phyloP scores from a whole-genome alignment of 1,140 invertebrate species.

The Saccostrea glomerata region DNA sequence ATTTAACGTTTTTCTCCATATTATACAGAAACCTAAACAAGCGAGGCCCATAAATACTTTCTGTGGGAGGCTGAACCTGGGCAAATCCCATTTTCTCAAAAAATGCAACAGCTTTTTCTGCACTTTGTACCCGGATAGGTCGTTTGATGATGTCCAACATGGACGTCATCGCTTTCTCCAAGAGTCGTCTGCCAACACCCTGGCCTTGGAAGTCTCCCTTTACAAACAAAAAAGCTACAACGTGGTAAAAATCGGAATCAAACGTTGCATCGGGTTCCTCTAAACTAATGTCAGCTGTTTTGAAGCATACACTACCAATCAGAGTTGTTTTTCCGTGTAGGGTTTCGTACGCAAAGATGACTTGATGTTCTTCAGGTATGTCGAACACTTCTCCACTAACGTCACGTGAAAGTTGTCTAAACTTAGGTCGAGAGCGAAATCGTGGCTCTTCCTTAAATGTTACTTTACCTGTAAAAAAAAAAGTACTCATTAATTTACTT shows the following conservation, averaged over 20 bases:
- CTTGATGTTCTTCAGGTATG: conserved; percentile 63
- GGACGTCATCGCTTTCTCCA: conserved; percentile 52
- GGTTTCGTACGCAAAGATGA: conserved; percentile 63
- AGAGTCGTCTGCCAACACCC: conserved; percentile 56
- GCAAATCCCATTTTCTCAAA: conserved; percentile 66
- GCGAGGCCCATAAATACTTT: conserved; percentile 52
- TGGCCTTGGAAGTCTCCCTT: conserved; percentile 61
- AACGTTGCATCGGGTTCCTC: conserved; percentile 51
- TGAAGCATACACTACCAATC: conserved; percentile 58
- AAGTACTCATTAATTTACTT: neutral
- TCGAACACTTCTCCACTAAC: conserved; percentile 65
- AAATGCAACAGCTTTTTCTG: conserved; percentile 60
- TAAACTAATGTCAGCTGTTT: conserved; percentile 43
- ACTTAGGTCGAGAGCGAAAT: conserved; percentile 54
- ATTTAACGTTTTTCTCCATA: conserved; percentile 48
- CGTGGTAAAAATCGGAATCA: conserved; percentile 62
- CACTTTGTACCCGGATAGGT: conserved; percentile 65
- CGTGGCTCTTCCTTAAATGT: conserved; percentile 51
- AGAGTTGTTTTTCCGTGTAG: conserved; percentile 34
- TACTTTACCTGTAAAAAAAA: conserved; percentile 55
- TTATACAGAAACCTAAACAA: conserved; percentile 52
- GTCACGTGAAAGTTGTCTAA: conserved; percentile 64
- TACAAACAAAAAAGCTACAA: conserved; percentile 66
- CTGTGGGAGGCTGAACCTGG: conserved; percentile 53
- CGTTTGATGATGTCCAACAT: conserved; percentile 43